Evolutionary conservation across 2,888 invertebrate species (phyloP), one percentile per base, ranked within the genome.

Genomic region (Athrips mouffetella): DNA sequence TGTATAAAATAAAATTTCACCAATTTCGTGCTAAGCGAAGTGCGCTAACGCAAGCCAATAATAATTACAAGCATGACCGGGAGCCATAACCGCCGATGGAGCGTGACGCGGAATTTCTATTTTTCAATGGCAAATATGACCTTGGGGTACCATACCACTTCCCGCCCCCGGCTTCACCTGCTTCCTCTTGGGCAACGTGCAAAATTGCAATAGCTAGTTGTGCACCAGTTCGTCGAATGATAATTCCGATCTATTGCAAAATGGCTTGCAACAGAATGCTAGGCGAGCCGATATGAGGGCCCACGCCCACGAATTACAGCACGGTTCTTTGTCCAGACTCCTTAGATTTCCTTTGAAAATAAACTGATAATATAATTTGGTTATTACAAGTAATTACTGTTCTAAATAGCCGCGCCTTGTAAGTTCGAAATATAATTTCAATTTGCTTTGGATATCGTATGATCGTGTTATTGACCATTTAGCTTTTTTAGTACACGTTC

Each of bases 191-290:
- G 55, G 74, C 74, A 80, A 77, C 67, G 45, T 10, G 31, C 63
- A 52, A 58, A 67, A 62, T 65, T 70, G 80, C 80, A 81, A 75
- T 68, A 65, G 60, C 61, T 67, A 65, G 84, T 81, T 85, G 79
- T 87, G 87, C 87, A 88, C 87, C 71, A 86, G 79, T 87, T 86
- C 78, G 72, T 67, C 70, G 76, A 79, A 84, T 85, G 84, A 87
- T 88, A 86, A 87, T 88, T 84, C 84, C 80, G 64, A 84, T 78
- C 73, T 70, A 62, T 88, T 88, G 85, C 87, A 77, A 84, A 76
- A 85, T 65, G 55, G 54, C 55, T 73, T 77, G 84, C 80, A 79
- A 80, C 71, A 74, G 74, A 81, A 80, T 80, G 80, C 73, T 75
- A 76, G 74, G 74, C 79, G 16, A 69, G 69, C 70, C 76, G 70